Percentiles rank a stretch among this genome's conserved stretches.
Evolutionary conservation across 2,888 invertebrate genomes (phyloP).

Genomic region (Oscheius sp.): DNA sequence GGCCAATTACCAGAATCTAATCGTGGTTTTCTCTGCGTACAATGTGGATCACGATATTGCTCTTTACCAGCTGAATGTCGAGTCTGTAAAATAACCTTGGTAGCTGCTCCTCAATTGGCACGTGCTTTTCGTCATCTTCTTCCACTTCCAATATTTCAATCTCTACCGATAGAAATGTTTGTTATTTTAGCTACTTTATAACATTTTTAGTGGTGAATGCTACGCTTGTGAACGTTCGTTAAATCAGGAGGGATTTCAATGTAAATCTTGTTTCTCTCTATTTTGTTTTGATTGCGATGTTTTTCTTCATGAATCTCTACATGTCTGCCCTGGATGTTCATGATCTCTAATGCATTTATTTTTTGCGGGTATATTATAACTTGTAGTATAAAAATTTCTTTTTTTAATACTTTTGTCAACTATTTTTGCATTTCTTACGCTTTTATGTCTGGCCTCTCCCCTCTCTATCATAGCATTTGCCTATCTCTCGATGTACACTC

Average conservation of each 20-base stretch:
- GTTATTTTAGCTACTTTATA: background rate
- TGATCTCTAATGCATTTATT: background rate
- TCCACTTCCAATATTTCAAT: constrained; percentile 46
- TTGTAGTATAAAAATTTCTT: background rate
- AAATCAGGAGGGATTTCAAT: constrained; percentile 56
- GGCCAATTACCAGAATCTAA: constrained; percentile 44
- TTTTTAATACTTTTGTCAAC: constrained; percentile 73
- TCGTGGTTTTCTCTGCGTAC: constrained; percentile 76
- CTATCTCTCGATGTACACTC: constrained; percentile 29
- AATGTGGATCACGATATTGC: constrained; percentile 96
- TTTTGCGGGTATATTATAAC: constrained; percentile 1
- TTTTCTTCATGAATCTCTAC: constrained; percentile 89
- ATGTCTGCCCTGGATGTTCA: constrained; percentile 91
- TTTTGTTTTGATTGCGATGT: constrained; percentile 96
- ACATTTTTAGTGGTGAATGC: constrained; percentile 38
- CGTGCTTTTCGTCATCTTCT: constrained; percentile 54
- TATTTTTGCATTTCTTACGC: background rate
- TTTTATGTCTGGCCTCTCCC: constrained; percentile 12
- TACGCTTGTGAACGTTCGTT: constrained; percentile 59
- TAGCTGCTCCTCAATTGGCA: constrained; percentile 88
- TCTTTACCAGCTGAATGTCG: constrained; percentile 96
- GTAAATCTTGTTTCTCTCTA: constrained; percentile 49
- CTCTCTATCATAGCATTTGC: constrained; percentile 7
- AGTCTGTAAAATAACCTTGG: constrained; percentile 91
- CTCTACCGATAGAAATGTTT: constrained; percentile 29